These are phyloP conservation scores for Leiothrix lutea DNA, from an alignment of 2,113 vertebrate species.

Conservation along the genomic window DNA sequence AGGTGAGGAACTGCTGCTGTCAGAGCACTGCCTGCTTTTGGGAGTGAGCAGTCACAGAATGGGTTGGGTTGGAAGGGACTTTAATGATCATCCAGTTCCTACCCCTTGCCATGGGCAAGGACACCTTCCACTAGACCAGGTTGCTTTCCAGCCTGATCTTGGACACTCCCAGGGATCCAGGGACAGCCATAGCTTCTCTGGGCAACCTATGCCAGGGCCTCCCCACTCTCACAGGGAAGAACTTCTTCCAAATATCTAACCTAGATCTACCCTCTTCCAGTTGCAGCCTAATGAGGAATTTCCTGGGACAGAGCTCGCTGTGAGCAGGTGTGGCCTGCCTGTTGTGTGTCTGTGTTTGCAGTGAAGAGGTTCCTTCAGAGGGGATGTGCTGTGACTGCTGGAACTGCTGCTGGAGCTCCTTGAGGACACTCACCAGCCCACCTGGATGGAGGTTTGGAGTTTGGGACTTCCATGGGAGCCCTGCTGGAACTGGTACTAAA, in stretches of 20 bases:
- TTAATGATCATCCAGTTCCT: not conserved
- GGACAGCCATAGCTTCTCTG: not conserved
- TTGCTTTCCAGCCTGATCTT: not conserved
- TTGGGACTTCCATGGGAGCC: not conserved
- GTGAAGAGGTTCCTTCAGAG: not conserved
- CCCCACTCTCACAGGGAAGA: not conserved
- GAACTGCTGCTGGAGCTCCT: not conserved
- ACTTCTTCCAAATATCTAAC: not conserved
- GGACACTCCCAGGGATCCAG: not conserved
- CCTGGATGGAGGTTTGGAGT: not conserved
- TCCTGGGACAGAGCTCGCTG: not conserved
- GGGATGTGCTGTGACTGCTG: not conserved
- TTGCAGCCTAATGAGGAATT: not conserved
- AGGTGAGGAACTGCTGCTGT: not conserved
- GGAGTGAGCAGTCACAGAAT: not conserved
- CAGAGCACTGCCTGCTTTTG: not conserved
- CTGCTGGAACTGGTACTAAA: not conserved
- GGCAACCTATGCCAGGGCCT: not conserved
- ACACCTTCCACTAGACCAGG: not conserved
- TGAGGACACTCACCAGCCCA: accelerated
- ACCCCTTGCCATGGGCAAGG: not conserved
- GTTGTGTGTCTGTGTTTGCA: not conserved
- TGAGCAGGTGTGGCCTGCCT: not conserved
- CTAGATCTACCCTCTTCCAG: not conserved
- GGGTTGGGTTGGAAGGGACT: not conserved